Percentiles rank a stretch among this genome's conserved stretches.
These are phyloP conservation scores for Drosophila mercatorum DNA, from an alignment of 2,888 invertebrate species.

Conservation along the genomic window DNA sequence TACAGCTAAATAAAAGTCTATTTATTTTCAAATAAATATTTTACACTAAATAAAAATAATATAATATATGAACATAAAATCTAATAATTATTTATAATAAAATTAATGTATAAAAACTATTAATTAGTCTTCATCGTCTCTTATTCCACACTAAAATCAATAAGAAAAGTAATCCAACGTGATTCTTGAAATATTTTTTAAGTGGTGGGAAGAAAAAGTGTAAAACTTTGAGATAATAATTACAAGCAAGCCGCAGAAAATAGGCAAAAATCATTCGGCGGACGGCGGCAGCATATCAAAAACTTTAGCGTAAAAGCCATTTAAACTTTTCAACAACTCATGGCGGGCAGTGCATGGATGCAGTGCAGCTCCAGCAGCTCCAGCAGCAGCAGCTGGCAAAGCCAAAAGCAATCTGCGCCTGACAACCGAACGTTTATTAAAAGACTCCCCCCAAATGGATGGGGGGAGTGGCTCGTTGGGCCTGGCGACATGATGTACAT, in stretches of 20 bases:
- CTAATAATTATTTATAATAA: too few relatives aligned
- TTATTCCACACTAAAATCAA: neutral
- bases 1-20: too few relatives aligned
- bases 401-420: slow-evolving; percentile 70
- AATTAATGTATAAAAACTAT: neutral
- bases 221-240: slow-evolving; percentile 51
- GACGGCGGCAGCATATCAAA: slow-evolving; percentile 63
- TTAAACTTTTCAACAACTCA: slow-evolving; percentile 78
- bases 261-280: slow-evolving; percentile 43
- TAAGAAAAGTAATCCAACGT: neutral
- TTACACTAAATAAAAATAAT: too few relatives aligned
- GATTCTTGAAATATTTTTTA: neutral
- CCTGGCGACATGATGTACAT: slow-evolving; percentile 59
- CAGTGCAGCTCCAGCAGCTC: slow-evolving; percentile 54
- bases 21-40: neutral
- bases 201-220: slow-evolving; percentile 2
- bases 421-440: slow-evolving; percentile 75
- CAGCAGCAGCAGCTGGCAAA: slow-evolving; percentile 39
- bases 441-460: slow-evolving; percentile 38
- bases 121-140: neutral
- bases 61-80: too few relatives aligned
- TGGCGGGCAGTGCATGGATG: slow-evolving; percentile 48
- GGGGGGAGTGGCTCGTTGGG: slow-evolving; percentile 46
- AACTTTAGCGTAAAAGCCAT: slow-evolving; percentile 75
- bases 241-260: slow-evolving; percentile 36